phyloP scores from a whole-genome alignment of 2,797 vertebrate species.

The Menidia menidia region DNA sequence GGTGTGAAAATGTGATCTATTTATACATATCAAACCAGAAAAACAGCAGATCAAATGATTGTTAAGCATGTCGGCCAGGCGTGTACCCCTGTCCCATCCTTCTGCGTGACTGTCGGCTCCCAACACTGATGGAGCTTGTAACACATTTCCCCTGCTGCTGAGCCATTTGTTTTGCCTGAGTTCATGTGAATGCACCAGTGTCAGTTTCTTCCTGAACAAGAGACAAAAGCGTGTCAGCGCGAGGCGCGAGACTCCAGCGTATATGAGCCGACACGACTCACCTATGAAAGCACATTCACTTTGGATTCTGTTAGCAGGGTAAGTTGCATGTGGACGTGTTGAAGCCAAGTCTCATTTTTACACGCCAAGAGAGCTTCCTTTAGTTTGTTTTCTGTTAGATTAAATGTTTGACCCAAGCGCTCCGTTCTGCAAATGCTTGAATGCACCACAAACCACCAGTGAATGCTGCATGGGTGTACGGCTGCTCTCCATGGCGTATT shows the following conservation, averaged over 20 bases:
- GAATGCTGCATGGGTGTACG: not conserved
- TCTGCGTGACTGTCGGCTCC: not conserved
- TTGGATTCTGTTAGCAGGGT: not conserved
- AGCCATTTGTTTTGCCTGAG: conserved; percentile 52
- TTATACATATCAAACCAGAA: not conserved
- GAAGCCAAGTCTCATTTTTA: not conserved
- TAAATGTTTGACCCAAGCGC: not conserved
- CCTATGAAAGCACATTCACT: conserved; percentile 11
- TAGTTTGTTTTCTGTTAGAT: not conserved
- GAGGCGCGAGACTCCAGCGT: conserved; percentile 5
- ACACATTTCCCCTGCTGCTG: conserved; percentile 43
- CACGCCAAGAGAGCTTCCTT: not conserved
- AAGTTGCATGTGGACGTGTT: not conserved
- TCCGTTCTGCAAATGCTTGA: not conserved
- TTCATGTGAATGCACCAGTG: conserved; percentile 27
- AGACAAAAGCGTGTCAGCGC: not conserved
- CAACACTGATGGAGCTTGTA: conserved; percentile 37
- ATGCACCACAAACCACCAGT: not conserved
- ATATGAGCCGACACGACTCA: conserved; percentile 1
- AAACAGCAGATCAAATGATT: not conserved
- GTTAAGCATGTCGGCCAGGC: not conserved
- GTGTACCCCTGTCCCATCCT: conserved; percentile 21
- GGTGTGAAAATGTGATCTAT: not conserved
- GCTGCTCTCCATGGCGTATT: not conserved
- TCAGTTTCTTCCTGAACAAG: conserved; percentile 23